phyloP scores from a whole-genome alignment of 2,888 invertebrate species.

The Psylliodes chrysocephalus region DNA sequence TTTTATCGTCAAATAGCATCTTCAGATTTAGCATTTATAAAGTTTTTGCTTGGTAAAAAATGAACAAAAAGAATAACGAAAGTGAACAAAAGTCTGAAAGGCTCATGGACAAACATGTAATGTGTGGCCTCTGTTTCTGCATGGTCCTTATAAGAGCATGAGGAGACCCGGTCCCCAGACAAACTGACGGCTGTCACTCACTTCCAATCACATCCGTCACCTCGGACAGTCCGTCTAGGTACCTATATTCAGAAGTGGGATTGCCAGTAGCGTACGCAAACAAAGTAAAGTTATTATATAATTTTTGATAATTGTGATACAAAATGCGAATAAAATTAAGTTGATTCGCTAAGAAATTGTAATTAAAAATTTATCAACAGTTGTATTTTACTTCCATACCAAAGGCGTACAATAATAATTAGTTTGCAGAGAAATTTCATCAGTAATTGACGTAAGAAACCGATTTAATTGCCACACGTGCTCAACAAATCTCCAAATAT shows the following conservation, averaged over 20 bases:
- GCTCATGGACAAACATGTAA: conserved; percentile 53
- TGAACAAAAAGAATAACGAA: conserved; percentile 21
- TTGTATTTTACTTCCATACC: no score
- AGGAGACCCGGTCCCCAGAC: conserved; percentile 49
- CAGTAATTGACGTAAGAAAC: no score
- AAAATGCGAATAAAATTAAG: no score
- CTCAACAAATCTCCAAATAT: no score
- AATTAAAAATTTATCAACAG: no score
- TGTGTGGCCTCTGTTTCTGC: conserved; percentile 57
- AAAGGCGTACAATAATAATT: no score
- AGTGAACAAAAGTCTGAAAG: conserved; percentile 42
- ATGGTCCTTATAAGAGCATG: conserved; percentile 59
- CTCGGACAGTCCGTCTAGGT: conserved; percentile 30
- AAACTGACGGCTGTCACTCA: conserved; percentile 62
- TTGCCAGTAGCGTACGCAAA: conserved; percentile 22
- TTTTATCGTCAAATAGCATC: conserved; percentile 35
- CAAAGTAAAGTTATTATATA: no score
- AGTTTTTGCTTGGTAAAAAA: conserved; percentile 29
- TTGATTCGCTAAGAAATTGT: no score
- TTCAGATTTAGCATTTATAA: conserved; percentile 35
- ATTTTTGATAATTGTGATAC: no score
- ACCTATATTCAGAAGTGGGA: conserved; percentile 20
- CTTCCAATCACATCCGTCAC: conserved; percentile 62
- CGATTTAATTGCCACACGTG: no score
- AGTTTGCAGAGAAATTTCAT: no score